These are phyloP conservation scores for Dioctria linearis DNA, from an alignment of 2,888 invertebrate species.

Conservation along the genomic window DNA sequence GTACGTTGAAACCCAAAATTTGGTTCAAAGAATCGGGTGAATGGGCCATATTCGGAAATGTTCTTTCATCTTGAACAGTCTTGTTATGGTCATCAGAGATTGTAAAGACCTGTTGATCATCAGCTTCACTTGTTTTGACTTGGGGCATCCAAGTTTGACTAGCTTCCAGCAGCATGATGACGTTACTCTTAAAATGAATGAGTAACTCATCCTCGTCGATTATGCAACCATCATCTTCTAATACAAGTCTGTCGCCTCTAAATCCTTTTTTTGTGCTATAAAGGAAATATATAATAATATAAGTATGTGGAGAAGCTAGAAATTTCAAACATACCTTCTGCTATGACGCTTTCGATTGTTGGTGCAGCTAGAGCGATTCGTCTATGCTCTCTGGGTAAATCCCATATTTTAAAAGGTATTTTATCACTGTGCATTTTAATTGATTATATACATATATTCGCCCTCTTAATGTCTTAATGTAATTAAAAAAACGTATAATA, in stretches of 20 bases:
- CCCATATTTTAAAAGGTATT: too few relatives aligned
- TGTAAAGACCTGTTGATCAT: background rate
- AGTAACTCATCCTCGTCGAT: constrained; percentile 29
- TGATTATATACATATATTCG: too few relatives aligned
- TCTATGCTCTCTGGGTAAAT: too few relatives aligned
- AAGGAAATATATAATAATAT: too few relatives aligned
- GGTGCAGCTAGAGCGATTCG: too few relatives aligned
- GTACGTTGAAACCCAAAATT: background rate
- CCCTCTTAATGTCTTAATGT: too few relatives aligned
- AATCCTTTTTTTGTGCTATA: constrained; percentile 1
- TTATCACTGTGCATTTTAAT: too few relatives aligned
- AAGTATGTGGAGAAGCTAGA: too few relatives aligned
- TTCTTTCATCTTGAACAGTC: background rate
- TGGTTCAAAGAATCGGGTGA: background rate
- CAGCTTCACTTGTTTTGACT: background rate
- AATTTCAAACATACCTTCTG: too few relatives aligned
- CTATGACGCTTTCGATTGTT: too few relatives aligned
- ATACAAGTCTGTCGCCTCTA: background rate
- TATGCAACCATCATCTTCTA: background rate
- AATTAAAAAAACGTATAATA: too few relatives aligned
- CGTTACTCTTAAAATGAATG: constrained; percentile 13
- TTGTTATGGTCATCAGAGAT: background rate
- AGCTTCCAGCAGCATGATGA: background rate
- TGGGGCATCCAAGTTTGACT: constrained; percentile 10
- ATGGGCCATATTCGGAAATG: background rate